phyloP scores from a whole-genome alignment of 2,888 invertebrate genomes.

The Frankliniella intonsa region DNA sequence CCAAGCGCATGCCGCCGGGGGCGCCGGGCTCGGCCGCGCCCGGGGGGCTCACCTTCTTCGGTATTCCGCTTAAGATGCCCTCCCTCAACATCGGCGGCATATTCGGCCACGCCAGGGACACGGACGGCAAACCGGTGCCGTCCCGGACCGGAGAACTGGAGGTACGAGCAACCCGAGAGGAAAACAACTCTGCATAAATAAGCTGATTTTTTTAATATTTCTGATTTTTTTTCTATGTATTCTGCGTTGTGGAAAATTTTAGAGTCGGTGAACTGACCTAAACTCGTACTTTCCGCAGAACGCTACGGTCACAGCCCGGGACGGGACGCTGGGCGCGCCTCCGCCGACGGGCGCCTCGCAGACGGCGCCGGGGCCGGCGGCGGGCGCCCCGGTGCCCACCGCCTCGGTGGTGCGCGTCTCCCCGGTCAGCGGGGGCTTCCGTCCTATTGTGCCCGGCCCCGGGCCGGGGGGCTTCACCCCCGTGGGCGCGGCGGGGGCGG shows the following conservation, averaged over 20 bases:
- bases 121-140: constrained; percentile 9
- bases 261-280: not conserved
- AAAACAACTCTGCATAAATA: too few relatives aligned
- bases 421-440: not conserved
- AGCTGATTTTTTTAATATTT: too few relatives aligned
- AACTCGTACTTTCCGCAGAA: not conserved
- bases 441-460: not conserved
- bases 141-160: not conserved
- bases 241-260: too few relatives aligned
- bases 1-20: not conserved
- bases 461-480: not conserved
- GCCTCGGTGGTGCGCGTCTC: not conserved
- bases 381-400: not conserved
- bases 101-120: constrained; percentile 10
- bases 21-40: not conserved
- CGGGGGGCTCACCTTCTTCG: constrained; percentile 11
- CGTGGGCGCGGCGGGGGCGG: not conserved
- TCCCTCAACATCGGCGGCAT: constrained; percentile 19
- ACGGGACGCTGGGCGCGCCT: not conserved
- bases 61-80: constrained; percentile 3
- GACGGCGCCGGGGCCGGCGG: not conserved
- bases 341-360: not conserved
- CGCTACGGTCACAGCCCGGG: not conserved
- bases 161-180: not conserved
- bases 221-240: too few relatives aligned